Base-by-base conservation (phyloP, 2,113 vertebrate species). In the Himantopus leucocephalus region DNA sequence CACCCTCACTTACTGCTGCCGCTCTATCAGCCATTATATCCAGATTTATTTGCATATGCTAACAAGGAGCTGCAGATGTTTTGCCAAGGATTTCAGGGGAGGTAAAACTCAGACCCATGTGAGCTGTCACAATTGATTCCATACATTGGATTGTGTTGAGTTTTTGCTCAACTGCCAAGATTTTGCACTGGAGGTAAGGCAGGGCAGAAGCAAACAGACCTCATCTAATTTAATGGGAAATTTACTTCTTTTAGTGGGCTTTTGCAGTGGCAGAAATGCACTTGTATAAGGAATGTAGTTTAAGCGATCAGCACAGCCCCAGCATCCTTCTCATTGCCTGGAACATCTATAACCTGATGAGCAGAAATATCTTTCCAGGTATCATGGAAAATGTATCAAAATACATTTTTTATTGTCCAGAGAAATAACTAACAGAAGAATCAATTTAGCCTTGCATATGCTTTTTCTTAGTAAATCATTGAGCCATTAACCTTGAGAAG, bases 401-500 rank as follows among this genome's bases (percentile, higher is more conserved):
- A 75, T 26, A 24, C 50, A 32, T 80, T 81, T 89, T 9, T 12
- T 71, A 32, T 29, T 52, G 67, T 71, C 72, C 58, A 75, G 72
- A 89, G 67, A 67, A 79, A 79, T 58, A 80, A 84, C 80, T 53
- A 76, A 58, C 27, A 48, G 14, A 53, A 50, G 68, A 84, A 84
- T 77, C 91, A 80, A 64, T 90, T 8, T 80, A 37, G 88, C 63
- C 68, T 80, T 48, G 43, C 16, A 37, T n/a, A 16, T 34, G 48
- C 24, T 83, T 53, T 58, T 89, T 76, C 60, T 76, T 34, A 45
- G 45, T 47, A 73, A 77, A 48, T 48, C 62, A 26, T 13, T 22
- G 63, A 83, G 76, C 81, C 67, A 90, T 92, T 93, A 93, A 92
- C 88, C 93, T 87, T 86, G 85, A 83, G 43, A 67, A 87, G 91